Conservation (phyloP, 2,888 invertebrate species). For the Eristalis pertinax region DNA sequence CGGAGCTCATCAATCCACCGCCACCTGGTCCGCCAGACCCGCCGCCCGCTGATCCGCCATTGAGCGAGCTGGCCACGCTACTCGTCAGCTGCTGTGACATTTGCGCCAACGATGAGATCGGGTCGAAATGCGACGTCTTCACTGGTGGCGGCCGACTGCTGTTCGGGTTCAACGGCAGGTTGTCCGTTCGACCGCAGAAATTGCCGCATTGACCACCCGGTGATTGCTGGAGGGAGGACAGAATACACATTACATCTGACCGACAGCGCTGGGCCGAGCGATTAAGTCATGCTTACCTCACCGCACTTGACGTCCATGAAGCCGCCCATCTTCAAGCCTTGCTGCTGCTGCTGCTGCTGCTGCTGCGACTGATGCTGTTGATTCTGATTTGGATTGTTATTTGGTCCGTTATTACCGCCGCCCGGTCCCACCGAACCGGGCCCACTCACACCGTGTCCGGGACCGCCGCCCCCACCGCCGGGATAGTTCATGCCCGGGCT, state of each 20-base stretch:
- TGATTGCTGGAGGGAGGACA: constrained; percentile 75
- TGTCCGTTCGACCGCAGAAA: constrained; percentile 83
- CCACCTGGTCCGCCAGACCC: constrained; percentile 74
- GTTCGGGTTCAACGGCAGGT: constrained; percentile 86
- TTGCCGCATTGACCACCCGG: constrained; percentile 73
- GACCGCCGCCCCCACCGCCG: constrained; percentile 57
- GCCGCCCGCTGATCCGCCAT: constrained; percentile 79
- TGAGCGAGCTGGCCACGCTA: constrained; percentile 84
- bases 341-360: constrained; percentile 51
- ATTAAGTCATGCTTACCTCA: constrained; percentile 49
- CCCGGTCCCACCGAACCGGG: constrained; percentile 51
- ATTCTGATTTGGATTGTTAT: constrained; percentile 59
- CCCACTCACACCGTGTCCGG: constrained; percentile 70
- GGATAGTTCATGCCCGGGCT: constrained; percentile 79
- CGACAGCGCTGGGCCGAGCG: background rate
- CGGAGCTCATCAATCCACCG: constrained; percentile 71
- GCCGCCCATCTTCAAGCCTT: constrained; percentile 76
- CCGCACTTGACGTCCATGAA: constrained; percentile 78
- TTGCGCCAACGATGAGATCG: constrained; percentile 95
- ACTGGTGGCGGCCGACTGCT: constrained; percentile 83
- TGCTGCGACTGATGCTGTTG: constrained; percentile 52
- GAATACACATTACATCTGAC: background rate
- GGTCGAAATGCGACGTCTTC: constrained; percentile 91
- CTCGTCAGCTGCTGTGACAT: constrained; percentile 96
- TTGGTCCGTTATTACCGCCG: constrained; percentile 73